Percentiles rank a stretch among this genome's conserved stretches.
Conservation (phyloP, 2,113 vertebrate genomes). For the Platysteira castanea region DNA sequence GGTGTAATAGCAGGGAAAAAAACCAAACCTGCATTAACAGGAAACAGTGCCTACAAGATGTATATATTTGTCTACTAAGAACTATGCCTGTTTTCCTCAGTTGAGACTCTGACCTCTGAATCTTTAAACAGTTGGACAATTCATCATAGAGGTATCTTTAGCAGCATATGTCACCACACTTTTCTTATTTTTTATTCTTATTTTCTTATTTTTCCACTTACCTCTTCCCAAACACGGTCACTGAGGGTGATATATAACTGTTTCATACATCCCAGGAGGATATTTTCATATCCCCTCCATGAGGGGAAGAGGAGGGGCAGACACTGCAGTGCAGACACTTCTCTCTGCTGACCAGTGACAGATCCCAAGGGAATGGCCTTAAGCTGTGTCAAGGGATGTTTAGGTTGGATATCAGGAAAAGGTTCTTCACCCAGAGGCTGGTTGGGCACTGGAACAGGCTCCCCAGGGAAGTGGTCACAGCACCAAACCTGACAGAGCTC, state of each 20-base stretch:
- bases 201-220: background rate
- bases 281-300: background rate
- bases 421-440: accelerated
- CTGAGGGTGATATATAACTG: background rate
- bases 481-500: background rate
- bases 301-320: background rate
- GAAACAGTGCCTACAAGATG: background rate
- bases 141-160: background rate
- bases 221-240: background rate
- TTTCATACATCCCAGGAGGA: background rate
- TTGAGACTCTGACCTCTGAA: background rate
- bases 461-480: background rate
- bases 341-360: background rate
- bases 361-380: no score
- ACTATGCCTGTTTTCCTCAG: background rate
- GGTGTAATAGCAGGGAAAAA: background rate
- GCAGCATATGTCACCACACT: background rate
- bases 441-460: background rate
- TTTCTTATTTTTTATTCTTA: background rate
- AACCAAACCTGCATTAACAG: background rate
- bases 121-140: background rate
- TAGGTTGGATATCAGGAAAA: background rate
- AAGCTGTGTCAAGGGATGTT: background rate
- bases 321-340: background rate
- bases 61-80: background rate